These are phyloP conservation scores for Rissa tridactyla DNA, from an alignment of 2,113 vertebrate genomes.

Conservation along the genomic window DNA sequence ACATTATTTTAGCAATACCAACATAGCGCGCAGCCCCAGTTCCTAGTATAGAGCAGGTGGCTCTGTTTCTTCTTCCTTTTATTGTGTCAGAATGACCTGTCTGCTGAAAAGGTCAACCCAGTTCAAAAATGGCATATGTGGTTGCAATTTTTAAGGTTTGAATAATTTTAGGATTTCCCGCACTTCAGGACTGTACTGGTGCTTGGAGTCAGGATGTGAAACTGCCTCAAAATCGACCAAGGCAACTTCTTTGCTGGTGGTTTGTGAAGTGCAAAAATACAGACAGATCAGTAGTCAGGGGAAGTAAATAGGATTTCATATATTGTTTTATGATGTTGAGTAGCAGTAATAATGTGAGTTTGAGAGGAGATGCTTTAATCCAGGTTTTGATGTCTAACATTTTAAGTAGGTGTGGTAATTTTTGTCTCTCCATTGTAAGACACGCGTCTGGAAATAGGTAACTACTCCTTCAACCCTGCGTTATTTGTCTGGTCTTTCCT, in stretches of 20 bases:
- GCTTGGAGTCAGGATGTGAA: background rate
- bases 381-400: background rate
- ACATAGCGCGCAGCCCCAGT: background rate
- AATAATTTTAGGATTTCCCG: background rate
- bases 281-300: background rate
- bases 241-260: background rate
- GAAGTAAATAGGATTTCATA: background rate
- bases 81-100: background rate
- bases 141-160: background rate
- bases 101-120: background rate
- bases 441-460: background rate
- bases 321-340: background rate
- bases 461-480: background rate
- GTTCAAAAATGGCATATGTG: background rate
- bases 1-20: fast-evolving
- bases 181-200: background rate
- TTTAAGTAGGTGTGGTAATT: background rate
- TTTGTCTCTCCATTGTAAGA: background rate
- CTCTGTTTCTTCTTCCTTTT: background rate
- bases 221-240: background rate
- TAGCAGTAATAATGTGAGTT: background rate
- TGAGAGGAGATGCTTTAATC: background rate
- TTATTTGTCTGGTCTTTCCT: background rate
- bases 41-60: background rate
- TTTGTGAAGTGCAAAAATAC: background rate